Percentiles rank a stretch among this genome's conserved stretches.
Conservation (phyloP, 2,797 vertebrate genomes). For the Yasuhikotakia modesta region DNA sequence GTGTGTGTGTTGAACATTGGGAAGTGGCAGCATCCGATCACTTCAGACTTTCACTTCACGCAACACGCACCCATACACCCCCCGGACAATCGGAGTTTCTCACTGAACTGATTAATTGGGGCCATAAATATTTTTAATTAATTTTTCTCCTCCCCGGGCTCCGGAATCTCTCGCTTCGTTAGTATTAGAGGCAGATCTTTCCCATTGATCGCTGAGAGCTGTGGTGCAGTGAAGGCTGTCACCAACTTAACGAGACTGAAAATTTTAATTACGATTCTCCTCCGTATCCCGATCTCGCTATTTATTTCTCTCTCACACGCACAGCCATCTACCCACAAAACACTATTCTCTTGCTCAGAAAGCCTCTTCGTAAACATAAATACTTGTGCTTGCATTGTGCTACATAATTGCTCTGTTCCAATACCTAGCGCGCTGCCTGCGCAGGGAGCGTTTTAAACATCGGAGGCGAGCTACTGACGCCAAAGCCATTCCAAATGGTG, state of each 20-base stretch:
- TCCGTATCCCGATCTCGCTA: constrained; percentile 17
- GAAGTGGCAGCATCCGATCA: constrained; percentile 38
- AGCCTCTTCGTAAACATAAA: constrained; percentile 6
- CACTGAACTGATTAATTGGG: constrained; percentile 75
- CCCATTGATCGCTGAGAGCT: constrained; percentile 67
- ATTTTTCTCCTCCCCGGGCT: constrained; percentile 68
- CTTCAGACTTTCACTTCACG: constrained; percentile 31
- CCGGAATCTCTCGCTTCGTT: constrained; percentile 66
- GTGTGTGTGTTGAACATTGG: background rate
- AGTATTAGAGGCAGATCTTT: constrained; percentile 70
- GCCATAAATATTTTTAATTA: constrained; percentile 77
- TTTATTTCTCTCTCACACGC: constrained; percentile 36
- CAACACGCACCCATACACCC: constrained; percentile 36
- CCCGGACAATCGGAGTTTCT: constrained; percentile 60
- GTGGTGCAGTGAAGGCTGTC: constrained; percentile 67
- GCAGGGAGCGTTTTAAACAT: background rate
- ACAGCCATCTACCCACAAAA: constrained; percentile 34
- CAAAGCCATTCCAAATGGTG: constrained; percentile 1
- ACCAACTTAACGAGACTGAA: constrained; percentile 74
- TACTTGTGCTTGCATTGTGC: constrained; percentile 2
- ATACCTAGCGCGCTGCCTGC: constrained; percentile 1
- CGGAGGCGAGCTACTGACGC: background rate
- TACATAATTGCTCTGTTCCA: constrained; percentile 18
- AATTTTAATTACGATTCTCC: constrained; percentile 76
- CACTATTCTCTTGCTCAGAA: constrained; percentile 18